phyloP scores from a whole-genome alignment of 2,888 invertebrate genomes.

The Luffia ferchaultella region DNA sequence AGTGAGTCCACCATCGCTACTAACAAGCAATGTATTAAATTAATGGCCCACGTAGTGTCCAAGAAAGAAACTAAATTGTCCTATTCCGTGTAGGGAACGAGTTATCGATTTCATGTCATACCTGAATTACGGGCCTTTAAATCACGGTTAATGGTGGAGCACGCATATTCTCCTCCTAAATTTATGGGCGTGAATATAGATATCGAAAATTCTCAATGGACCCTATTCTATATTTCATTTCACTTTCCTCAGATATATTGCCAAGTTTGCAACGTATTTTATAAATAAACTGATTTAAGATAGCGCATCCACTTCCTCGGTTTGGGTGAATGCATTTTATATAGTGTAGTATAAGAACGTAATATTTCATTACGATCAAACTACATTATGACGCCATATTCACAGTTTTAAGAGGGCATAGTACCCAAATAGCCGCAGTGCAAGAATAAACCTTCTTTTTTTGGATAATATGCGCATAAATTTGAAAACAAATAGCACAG shows the following conservation, averaged over 20 bases:
- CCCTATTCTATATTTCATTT: neutral
- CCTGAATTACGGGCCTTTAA: constrained; percentile 46
- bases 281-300: neutral
- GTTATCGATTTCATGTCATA: constrained; percentile 40
- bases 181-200: constrained; percentile 39
- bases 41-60: neutral
- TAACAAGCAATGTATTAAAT: neutral
- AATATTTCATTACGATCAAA: no score
- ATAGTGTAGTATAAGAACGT: no score
- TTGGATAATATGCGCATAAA: no score
- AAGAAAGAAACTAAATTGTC: constrained; percentile 17
- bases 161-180: constrained; percentile 49
- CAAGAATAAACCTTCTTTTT: no score
- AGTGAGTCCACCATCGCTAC: no score
- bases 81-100: constrained; percentile 30
- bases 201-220: constrained; percentile 29
- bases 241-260: neutral
- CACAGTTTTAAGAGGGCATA: no score
- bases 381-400: no score
- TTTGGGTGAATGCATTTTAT: no score
- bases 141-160: constrained; percentile 55
- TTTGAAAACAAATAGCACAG: no score
- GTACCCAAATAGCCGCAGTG: no score
- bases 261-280: neutral
- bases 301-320: no score